Base-by-base conservation (phyloP, 2,113 vertebrate species). In the Paracanthobrama guichenoti region DNA sequence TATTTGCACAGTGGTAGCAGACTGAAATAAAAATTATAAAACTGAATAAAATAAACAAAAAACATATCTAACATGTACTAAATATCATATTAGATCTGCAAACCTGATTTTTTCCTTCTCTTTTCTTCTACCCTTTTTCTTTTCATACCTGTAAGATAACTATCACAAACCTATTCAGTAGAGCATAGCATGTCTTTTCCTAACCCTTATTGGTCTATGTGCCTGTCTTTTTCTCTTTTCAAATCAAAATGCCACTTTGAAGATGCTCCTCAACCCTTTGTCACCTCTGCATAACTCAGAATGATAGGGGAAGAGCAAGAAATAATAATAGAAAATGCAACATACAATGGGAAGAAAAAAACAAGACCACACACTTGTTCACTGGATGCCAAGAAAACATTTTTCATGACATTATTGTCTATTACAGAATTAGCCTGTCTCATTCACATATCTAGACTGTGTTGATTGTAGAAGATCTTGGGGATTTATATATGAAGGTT, bases 131-230 rank as follows among this genome's bases (percentile, higher is more conserved):
- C 88, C 84, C 89, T 88, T 87, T 66, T 64, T 85, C 85, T 87
- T 73, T 89, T 89, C 86, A 90, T 93, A 93, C 93, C 92, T 93
- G 24, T 35, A 82, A 79, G 93, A 93, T 92, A 84, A 73, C 89
- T 91, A 93, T 92, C 91, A 16, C 2, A 20, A 78, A n/a, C 76
- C 86, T 87, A 88, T 53, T 88, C 86, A 90, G 67, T 77, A 13
- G 48, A 64, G 78, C 84, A 24, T 18, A 77, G 86, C 86, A 59
- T 84, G 16, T 88, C 81, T 57, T 24, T 66, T 35, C 39, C 82
- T 86, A 64, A 79, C 81, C 87, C 72, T 86, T 66, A 81, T 90
- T 82, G 82, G 78, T 74, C 77, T 82, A 8, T 79, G 42, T 62
- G 83, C 74, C 77, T 83, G 74, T 66, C 53, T n/a, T 57, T 50